A percentile compares a stretch with the other conserved stretches of the same genome.
phyloP scores from a whole-genome alignment of 2,797 vertebrate species.

The Babyrousa celebensis region DNA sequence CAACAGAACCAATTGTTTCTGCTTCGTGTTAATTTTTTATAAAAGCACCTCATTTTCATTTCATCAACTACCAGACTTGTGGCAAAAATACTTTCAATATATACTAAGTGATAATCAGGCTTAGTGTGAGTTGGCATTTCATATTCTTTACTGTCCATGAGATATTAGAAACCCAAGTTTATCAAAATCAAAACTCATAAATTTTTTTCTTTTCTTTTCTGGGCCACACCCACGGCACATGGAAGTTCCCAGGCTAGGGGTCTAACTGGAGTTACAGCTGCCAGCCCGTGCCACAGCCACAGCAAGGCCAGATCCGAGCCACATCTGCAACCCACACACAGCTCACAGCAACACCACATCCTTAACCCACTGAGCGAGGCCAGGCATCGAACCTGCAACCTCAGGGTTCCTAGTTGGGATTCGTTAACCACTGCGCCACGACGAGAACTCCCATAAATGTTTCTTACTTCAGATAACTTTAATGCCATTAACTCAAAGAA shows the following conservation, averaged over 20 bases:
- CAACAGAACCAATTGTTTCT: slow-evolving; percentile 19
- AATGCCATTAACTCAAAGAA: slow-evolving; percentile 54
- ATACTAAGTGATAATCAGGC: slow-evolving; percentile 18
- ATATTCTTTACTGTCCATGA: slow-evolving; percentile 12
- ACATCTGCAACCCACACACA: too few species aligned
- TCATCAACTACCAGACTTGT: slow-evolving; percentile 10
- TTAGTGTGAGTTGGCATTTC: slow-evolving; percentile 42
- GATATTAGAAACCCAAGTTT: slow-evolving; percentile 41
- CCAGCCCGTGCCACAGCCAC: too few species aligned
- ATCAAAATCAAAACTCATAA: slow-evolving; percentile 41
- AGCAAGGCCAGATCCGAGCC: too few species aligned
- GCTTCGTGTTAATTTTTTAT: neutral
- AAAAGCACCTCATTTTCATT: slow-evolving; percentile 52
- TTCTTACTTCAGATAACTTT: slow-evolving; percentile 49
- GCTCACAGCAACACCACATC: too few species aligned
- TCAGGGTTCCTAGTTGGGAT: too few species aligned
- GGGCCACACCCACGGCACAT: too few species aligned
- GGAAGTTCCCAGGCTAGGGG: too few species aligned
- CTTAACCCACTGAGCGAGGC: too few species aligned
- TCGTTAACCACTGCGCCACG: too few species aligned
- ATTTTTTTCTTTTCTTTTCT: neutral
- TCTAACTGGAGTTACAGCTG: too few species aligned
- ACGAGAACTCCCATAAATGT: neutral
- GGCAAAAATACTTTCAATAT: slow-evolving; percentile 22
- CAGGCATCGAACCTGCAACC: too few species aligned